Evolutionary conservation across 2,113 vertebrate species (phyloP), one percentile per base, ranked within the genome.

Genomic region (Gavialis gangeticus): DNA sequence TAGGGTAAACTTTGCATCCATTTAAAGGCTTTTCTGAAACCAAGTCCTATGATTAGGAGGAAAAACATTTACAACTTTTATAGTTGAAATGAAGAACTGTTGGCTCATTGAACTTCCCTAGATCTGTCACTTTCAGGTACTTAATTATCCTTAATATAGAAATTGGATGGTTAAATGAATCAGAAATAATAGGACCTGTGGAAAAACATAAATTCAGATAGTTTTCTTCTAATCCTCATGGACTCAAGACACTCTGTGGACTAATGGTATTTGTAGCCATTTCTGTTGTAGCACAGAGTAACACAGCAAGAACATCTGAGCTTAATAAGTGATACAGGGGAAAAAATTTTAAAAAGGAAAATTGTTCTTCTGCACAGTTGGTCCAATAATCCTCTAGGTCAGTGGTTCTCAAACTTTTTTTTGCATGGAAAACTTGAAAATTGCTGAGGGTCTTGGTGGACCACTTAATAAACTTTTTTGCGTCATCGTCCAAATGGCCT

Each of bases 1-100:
- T 12, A 12, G 59, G 13, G 55, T 12, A 37, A 21, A 21, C 16
- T 25, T 46, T 57, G 75, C 0, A 0, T 1, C 0, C 55, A 9
- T 5, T 17, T 17, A 10, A 12, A 19, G 75, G 24, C 34, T 60
- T 37, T 60, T 55, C 55, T n/a, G 34, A 84, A 16, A 25, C 30
- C 54, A 4, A 34, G 37, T 18, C 16, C 25, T 22, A 2, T 78
- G 59, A 75, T 56, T 59, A 12, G 14, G 58, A 21, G 46, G 4
- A 24, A 30, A 5, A 71, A 21, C 27, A 79, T 55, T 3, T 6
- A 6, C 27, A 3, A 22, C 17, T 63, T 2, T 0, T 78, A 56
- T 13, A 25, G n/a, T 22, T 57, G 62, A 27, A 12, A 78, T 46
- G 22, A 4, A 37, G 22, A 55, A 60, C 2, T 37, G 2, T 46